A percentile compares a stretch with the other conserved stretches of the same genome.
These are phyloP conservation scores for Meiosimyza decipiens DNA, from an alignment of 2,888 invertebrate genomes.

Conservation along the genomic window DNA sequence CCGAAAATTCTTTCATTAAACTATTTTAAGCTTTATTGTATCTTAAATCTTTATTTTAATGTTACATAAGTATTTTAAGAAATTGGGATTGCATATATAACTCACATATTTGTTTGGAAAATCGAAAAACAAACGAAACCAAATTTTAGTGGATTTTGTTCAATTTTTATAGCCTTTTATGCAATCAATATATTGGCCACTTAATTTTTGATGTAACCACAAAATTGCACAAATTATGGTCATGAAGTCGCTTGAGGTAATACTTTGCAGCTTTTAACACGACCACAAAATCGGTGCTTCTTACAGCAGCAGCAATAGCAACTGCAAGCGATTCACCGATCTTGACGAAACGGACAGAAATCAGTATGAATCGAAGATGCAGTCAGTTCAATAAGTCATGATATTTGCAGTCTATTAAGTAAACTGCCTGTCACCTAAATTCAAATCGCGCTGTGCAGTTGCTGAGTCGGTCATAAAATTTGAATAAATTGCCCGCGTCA, in stretches of 20 bases:
- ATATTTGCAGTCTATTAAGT: slow-evolving; percentile 39
- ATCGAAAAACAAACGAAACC: no score
- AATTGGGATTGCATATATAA: background rate
- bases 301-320: background rate
- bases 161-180: no score
- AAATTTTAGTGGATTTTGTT: no score
- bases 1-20: no score
- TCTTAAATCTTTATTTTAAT: no score
- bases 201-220: background rate
- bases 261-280: slow-evolving; percentile 11
- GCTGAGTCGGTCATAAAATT: slow-evolving; percentile 10
- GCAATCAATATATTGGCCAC: no score
- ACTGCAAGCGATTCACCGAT: slow-evolving; percentile 5
- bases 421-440: slow-evolving; percentile 23
- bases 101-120: no score
- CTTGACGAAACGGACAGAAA: background rate
- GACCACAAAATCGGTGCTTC: background rate
- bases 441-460: background rate
- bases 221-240: slow-evolving; percentile 18
- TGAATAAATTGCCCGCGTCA: background rate
- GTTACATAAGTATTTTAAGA: background rate
- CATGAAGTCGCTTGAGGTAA: background rate
- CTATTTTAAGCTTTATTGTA: no score
- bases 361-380: background rate
- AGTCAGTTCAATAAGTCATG: slow-evolving; percentile 37